phyloP scores from a whole-genome alignment of 2,797 vertebrate genomes.

The Phoxinus dragarum region DNA sequence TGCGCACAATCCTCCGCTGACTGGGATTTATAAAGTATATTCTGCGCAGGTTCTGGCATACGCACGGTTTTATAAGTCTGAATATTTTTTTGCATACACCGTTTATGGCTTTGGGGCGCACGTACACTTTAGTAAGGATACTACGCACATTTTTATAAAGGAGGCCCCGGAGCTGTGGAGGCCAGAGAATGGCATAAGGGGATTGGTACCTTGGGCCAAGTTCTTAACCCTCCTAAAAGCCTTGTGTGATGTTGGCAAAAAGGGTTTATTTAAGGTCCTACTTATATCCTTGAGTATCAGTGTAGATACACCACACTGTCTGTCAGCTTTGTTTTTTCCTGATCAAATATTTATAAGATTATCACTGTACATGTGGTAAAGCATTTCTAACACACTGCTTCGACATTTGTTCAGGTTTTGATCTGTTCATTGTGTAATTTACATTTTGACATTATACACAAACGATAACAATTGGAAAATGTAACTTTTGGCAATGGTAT shows the following conservation, averaged over 20 bases:
- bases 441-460: not conserved
- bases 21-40: too few species aligned
- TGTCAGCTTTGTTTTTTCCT: not conserved
- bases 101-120: too few species aligned
- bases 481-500: not conserved
- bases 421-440: not conserved
- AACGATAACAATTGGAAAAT: not conserved
- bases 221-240: slow-evolving; percentile 5
- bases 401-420: not conserved
- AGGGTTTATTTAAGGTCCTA: not conserved
- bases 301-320: not conserved
- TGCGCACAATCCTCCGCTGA: too few species aligned
- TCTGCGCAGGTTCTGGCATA: too few species aligned
- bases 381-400: not conserved
- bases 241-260: slow-evolving; percentile 2
- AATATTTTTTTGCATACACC: too few species aligned
- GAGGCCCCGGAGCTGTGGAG: not conserved
- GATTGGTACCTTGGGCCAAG: not conserved
- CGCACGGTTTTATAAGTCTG: too few species aligned
- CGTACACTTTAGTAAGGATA: too few species aligned
- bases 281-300: not conserved
- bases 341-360: not conserved
- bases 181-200: not conserved
- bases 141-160: too few species aligned
- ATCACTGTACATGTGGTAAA: not conserved